phyloP scores from a whole-genome alignment of 2,888 invertebrate species.

The Agapostemon virescens region DNA sequence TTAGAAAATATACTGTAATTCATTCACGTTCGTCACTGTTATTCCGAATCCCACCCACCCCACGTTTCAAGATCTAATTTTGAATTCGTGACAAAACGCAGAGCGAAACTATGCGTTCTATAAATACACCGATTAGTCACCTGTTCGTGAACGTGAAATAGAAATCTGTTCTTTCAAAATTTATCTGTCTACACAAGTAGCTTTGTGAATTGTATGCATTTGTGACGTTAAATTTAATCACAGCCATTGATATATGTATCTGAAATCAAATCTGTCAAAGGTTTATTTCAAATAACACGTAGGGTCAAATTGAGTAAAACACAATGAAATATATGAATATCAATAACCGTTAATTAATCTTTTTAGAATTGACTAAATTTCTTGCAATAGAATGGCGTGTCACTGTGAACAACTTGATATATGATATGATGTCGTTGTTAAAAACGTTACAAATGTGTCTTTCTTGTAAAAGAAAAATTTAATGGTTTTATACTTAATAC shows the following conservation, averaged over 20 bases:
- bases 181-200: background rate
- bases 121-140: conserved; percentile 27
- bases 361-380: background rate
- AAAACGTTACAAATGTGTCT: background rate
- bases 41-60: background rate
- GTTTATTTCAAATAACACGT: background rate
- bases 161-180: background rate
- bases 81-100: conserved; percentile 34
- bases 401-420: background rate
- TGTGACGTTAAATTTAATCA: background rate
- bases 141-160: conserved; percentile 1
- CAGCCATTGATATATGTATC: no score
- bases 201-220: background rate
- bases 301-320: background rate
- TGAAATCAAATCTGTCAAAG: background rate
- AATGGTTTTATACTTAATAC: background rate
- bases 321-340: background rate
- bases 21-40: conserved; percentile 22
- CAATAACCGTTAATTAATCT: background rate
- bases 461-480: background rate
- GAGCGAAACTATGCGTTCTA: background rate
- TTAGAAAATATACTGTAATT: conserved; percentile 55
- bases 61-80: conserved; percentile 35
- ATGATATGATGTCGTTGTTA: background rate
- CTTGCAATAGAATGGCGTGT: background rate